Conservation (phyloP, 2,888 invertebrate species). For the Leptarthrus brevirostris region DNA sequence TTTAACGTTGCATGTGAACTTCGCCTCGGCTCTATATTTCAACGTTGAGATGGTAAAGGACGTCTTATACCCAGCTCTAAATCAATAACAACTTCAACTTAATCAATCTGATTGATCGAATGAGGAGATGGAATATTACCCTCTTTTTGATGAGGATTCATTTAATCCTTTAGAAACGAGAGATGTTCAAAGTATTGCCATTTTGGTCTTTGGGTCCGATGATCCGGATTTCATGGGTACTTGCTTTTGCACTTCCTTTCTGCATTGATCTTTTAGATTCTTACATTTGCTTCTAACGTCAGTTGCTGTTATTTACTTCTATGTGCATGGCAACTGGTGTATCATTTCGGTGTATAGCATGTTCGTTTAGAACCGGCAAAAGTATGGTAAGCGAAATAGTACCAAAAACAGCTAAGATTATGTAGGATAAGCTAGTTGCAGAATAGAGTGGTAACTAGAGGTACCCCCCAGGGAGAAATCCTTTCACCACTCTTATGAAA, state of each 20-base stretch:
- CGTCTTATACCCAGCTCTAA: too few relatives aligned
- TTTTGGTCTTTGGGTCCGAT: neutral
- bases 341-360: neutral
- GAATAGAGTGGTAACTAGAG: too few relatives aligned
- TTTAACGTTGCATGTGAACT: too few relatives aligned
- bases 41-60: too few relatives aligned
- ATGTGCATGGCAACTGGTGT: neutral
- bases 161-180: neutral
- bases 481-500: too few relatives aligned
- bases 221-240: neutral
- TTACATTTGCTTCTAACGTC: neutral
- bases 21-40: too few relatives aligned
- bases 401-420: too few relatives aligned
- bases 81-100: too few relatives aligned
- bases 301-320: neutral
- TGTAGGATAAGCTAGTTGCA: too few relatives aligned
- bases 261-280: neutral
- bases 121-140: neutral
- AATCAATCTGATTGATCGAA: too few relatives aligned
- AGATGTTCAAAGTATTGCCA: neutral
- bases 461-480: too few relatives aligned
- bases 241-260: neutral
- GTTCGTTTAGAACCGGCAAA: neutral
- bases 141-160: neutral
- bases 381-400: too few relatives aligned